Evolutionary conservation across 2,113 vertebrate genomes (phyloP).

Genomic region (Lepidothrix coronata): DNA sequence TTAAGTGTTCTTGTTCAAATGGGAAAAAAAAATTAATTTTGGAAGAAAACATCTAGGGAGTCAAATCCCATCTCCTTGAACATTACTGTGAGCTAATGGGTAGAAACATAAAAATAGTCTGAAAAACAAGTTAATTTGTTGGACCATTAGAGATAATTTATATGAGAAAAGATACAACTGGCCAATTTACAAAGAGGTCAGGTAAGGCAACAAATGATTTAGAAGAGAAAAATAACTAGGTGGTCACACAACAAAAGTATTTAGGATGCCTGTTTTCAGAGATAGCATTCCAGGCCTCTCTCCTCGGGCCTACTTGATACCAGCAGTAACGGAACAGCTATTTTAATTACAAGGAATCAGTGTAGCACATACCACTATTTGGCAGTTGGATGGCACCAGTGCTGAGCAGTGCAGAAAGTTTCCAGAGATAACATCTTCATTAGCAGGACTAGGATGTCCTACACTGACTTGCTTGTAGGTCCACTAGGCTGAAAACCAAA

Average conservation of each 20-base stretch:
- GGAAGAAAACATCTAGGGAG: not conserved
- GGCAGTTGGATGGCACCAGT: constrained; percentile 17
- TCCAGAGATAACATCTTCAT: constrained; percentile 7
- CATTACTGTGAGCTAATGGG: not conserved
- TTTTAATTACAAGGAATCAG: constrained; percentile 61
- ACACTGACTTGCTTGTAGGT: not conserved
- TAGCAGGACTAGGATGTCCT: not conserved
- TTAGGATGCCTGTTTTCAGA: constrained; percentile 9
- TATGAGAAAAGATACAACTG: not conserved
- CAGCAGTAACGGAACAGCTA: constrained; percentile 51
- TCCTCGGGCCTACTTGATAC: not conserved
- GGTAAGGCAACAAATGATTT: not conserved
- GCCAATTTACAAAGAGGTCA: not conserved
- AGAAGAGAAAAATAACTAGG: not conserved
- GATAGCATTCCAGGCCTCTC: not conserved
- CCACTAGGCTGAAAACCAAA: not conserved
- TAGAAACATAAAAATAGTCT: not conserved
- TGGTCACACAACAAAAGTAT: constrained; percentile 36
- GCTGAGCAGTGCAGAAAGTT: not conserved
- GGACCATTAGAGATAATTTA: not conserved
- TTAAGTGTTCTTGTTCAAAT: not conserved
- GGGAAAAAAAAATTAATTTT: not conserved
- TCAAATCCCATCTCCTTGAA: not conserved
- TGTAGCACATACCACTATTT: not conserved
- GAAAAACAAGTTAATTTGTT: not conserved